Evolutionary conservation across 2,113 vertebrate genomes (phyloP), one percentile per base, ranked within the genome.

Genomic region (Dicrurus megarhynchus): DNA sequence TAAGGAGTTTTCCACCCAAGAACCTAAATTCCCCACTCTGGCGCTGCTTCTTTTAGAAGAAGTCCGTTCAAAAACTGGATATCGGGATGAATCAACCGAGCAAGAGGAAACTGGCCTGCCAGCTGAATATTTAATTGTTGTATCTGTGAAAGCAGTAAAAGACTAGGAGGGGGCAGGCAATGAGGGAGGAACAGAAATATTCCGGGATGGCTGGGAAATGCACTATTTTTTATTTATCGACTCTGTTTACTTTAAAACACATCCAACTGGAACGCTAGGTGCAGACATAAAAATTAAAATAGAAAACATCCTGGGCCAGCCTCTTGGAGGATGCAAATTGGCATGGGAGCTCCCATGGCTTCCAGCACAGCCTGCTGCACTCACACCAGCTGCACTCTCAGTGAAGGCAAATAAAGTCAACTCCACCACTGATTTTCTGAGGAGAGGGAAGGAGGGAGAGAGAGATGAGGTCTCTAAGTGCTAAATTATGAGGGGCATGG

Each of bases 191-290:
- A 90, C 27, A 78, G 89, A 96, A 95, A 85, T 15, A n/a, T 46
- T 21, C 71, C 26, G 22, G 73, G 71, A 78, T 75, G 83, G 37
- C 68, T 89, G 76, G 47, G 65, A 86, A 94, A 86, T 9, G 41
- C 85, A 68, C 60, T 49, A 57, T 47, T 60, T 83, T 89, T 95
- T 97, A 75, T 97, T 97, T 95, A 87, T 82, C 28, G 4, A 13
- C 76, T 68, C 60, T 96, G 92, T 95, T 97, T 92, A 90, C 83
- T 96, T 95, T 97, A 96, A 90, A 96, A 93, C 37, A 10, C 73
- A 65, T 96, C 96, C 96, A 97, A 89, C 90, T 97, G 92, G 92
- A 94, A 86, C 21, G 0, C 41, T 84, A 90, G 92, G 88, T 95
- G 90, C 80, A 87, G 93, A 90, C 93, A 76, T 81, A 93, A 93